phyloP scores from a whole-genome alignment of 2,888 invertebrate species.

The Melanargia galathea region DNA sequence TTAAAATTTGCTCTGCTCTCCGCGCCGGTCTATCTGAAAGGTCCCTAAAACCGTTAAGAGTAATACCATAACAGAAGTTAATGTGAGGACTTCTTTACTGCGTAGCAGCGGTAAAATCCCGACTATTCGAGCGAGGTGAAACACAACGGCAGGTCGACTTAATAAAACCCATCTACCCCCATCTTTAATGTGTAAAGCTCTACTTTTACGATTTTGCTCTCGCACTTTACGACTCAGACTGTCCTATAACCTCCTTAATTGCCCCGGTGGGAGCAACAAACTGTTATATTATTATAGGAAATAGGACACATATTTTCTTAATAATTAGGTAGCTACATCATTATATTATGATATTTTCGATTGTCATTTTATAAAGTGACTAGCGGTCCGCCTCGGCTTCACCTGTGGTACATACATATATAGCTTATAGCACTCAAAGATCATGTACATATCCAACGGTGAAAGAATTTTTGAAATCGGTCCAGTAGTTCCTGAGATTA shows the following conservation, averaged over 20 bases:
- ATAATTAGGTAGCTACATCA: slow-evolving; percentile 9
- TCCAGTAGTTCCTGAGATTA: too few species aligned
- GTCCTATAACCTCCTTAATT: slow-evolving; percentile 16
- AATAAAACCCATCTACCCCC: slow-evolving; percentile 23
- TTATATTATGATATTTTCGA: too few species aligned
- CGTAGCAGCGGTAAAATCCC: slow-evolving; percentile 9
- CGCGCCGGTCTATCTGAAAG: too few species aligned
- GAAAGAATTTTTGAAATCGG: too few species aligned
- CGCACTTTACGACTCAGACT: slow-evolving; percentile 19
- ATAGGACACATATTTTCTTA: slow-evolving; percentile 3
- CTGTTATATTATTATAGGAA: slow-evolving; percentile 2
- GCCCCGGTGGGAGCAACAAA: slow-evolving; percentile 10
- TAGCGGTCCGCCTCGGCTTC: too few species aligned
- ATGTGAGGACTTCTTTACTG: background rate
- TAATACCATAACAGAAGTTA: slow-evolving; percentile 10
- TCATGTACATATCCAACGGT: too few species aligned
- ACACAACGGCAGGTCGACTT: slow-evolving; percentile 29
- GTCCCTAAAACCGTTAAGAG: background rate
- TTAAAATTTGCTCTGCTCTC: too few species aligned
- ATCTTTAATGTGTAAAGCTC: slow-evolving; percentile 23
- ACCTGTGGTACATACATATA: too few species aligned
- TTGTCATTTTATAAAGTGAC: too few species aligned
- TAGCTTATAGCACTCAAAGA: too few species aligned
- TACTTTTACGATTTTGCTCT: slow-evolving; percentile 26
- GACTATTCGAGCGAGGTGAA: slow-evolving; percentile 26